Evolutionary conservation across 2,888 invertebrate species (phyloP), one percentile per base, ranked within the genome.

Genomic region (Eugnorisma glareosa): DNA sequence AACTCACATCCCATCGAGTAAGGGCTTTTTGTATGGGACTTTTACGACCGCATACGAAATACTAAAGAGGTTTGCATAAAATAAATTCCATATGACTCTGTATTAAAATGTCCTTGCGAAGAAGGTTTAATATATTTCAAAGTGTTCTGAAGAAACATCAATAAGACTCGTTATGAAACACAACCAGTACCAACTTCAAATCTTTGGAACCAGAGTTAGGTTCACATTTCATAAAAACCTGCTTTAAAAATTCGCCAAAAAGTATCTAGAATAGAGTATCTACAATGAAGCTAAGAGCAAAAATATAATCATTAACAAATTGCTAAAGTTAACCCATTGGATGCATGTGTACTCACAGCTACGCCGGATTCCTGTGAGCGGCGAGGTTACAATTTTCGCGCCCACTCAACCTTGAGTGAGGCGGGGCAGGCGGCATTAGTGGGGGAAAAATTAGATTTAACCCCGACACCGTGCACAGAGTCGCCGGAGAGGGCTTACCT

Each of bases 381-480:
- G 69, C 45, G 57, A 77, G 75, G 81, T 89, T 85, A 85, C 94
- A 95, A 94, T 94, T 95, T 95, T 94, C 93, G 92, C 93, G 93
- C 92, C 93, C 93, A 93, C 93, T 93, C 94, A 93, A 93, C 93
- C 94, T 93, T 93, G 91, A 92, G 92, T 86, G 86, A 86, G 91
- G 92, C 89, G 89, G 91, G 92, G 90, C 90, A 87, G 91, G 91
- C 88, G 86, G 92, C 94, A 95, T 95, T 95, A 95, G 94, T 92
- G 93, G 93, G 89, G 93, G 93, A 93, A 94, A 95, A 96, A 96
- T 96, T 96, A 94, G 94, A 96, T 96, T 96, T 94, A 94, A 94
- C 94, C 94, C 94, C 95, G 93, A 93, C 94, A 92, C 93, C 91
- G 87, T 77, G 83, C 77, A 74, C 82, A 48, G 8, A 71, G 69